Conservation (phyloP, 2,888 invertebrate species). For the Ophion obscuratus region DNA sequence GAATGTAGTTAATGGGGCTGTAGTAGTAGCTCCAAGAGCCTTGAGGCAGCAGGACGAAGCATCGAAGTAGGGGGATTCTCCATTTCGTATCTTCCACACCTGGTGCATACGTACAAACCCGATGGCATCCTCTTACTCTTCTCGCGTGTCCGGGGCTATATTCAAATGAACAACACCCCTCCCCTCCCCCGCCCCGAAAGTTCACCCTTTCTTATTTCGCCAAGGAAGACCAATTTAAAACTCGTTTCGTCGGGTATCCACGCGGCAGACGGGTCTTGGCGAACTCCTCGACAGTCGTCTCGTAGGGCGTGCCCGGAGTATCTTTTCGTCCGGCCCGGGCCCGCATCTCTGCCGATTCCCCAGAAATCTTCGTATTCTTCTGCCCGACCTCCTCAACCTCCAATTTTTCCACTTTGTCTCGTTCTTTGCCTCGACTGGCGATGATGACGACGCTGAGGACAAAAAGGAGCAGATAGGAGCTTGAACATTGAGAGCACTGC, state of each 20-base stretch:
- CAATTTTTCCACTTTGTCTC: conserved; percentile 5
- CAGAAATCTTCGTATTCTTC: conserved; percentile 48
- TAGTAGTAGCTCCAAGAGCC: not conserved
- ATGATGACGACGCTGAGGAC: too few species aligned
- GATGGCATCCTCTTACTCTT: conserved; percentile 47
- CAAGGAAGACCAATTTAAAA: conserved; percentile 77
- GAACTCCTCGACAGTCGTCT: conserved; percentile 55
- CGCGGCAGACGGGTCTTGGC: conserved; percentile 26
- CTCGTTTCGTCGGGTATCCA: conserved; percentile 74
- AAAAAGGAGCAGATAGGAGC: too few species aligned
- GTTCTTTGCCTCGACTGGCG: not conserved
- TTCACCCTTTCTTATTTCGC: conserved; percentile 75
- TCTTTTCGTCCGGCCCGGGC: conserved; percentile 41
- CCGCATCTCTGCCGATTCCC: conserved; percentile 50
- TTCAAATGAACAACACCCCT: conserved; percentile 65
- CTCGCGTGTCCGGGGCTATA: conserved; percentile 62
- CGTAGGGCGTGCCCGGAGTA: conserved; percentile 60
- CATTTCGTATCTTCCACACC: conserved; percentile 37
- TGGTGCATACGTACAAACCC: conserved; percentile 33
- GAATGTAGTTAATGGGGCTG: conserved; percentile 1
- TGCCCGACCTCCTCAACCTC: conserved; percentile 6
- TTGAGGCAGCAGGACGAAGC: not conserved
- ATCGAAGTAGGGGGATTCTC: conserved; percentile 25
- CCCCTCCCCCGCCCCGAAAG: conserved; percentile 69
- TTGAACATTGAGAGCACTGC: too few species aligned